Percentiles rank a stretch among this genome's conserved stretches.
phyloP scores from a whole-genome alignment of 1,140 invertebrate species.

The Zeugodacus cucurbitae region DNA sequence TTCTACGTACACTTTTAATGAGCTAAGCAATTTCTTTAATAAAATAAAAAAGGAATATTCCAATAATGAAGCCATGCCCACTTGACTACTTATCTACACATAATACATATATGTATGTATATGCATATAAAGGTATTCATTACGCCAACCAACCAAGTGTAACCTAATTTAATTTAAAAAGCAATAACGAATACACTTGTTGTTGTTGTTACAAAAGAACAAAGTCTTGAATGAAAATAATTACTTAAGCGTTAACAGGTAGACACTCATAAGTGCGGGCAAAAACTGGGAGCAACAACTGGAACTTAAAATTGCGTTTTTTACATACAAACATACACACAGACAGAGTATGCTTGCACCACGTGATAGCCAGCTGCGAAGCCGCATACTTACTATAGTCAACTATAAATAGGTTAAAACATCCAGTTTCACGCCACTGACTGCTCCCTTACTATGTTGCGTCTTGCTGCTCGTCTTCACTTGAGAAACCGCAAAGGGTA shows the following conservation, averaged over 20 bases:
- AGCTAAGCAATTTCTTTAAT: background rate
- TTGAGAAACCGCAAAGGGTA: background rate
- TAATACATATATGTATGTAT: background rate
- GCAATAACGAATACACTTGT: background rate
- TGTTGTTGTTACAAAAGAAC: background rate
- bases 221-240: constrained; percentile 6
- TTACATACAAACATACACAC: background rate
- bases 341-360: background rate
- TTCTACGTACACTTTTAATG: background rate
- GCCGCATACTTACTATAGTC: background rate
- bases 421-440: background rate
- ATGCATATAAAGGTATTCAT: too few relatives aligned
- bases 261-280: background rate
- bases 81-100: background rate
- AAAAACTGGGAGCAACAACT: background rate
- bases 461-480: background rate
- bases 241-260: constrained; percentile 27
- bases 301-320: background rate
- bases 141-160: constrained; percentile 8
- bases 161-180: constrained; percentile 13
- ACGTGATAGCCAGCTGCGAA: constrained; percentile 5
- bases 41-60: background rate
- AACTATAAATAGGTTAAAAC: constrained; percentile 7
- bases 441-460: background rate
- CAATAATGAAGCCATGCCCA: background rate